Percentiles rank a stretch among this genome's conserved stretches.
These are phyloP conservation scores for Mormyrus hasselquistii DNA, from an alignment of 2,797 vertebrate species.

Conservation along the genomic window DNA sequence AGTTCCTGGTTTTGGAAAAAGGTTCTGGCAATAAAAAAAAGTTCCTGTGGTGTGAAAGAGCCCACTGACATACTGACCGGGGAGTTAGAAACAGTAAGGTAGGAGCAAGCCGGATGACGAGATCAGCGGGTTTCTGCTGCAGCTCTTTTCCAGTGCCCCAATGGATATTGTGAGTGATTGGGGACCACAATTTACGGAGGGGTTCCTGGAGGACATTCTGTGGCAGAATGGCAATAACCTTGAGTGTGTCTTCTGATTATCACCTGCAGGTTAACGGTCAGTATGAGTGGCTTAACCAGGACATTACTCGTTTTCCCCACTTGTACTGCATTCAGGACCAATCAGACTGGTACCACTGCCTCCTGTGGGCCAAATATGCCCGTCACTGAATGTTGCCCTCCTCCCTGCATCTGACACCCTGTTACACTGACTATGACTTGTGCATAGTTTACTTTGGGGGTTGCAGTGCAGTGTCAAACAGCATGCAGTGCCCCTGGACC, in stretches of 20 bases:
- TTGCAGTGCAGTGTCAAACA: background rate
- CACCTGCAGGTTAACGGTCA: background rate
- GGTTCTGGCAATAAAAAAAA: background rate
- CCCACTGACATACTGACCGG: background rate
- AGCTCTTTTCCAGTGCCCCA: background rate
- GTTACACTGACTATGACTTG: background rate
- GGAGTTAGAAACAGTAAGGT: background rate
- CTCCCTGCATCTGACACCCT: background rate
- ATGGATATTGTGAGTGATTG: background rate
- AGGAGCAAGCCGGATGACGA: background rate
- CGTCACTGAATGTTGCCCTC: background rate
- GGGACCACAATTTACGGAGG: background rate
- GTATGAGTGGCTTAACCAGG: background rate
- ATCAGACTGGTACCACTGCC: background rate
- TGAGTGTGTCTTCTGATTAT: background rate
- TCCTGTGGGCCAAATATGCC: background rate
- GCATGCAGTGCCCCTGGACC: background rate
- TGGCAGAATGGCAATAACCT: background rate
- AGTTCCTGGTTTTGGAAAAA: background rate
- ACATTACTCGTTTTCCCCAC: background rate
- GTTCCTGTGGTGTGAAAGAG: background rate
- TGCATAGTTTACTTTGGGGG: background rate
- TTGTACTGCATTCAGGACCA: background rate
- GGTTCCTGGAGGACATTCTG: background rate
- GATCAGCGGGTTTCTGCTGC: background rate